A percentile compares a stretch with the other conserved stretches of the same genome.
Conservation (phyloP, 2,113 vertebrate genomes). For the Phrynocephalus versicolor region DNA sequence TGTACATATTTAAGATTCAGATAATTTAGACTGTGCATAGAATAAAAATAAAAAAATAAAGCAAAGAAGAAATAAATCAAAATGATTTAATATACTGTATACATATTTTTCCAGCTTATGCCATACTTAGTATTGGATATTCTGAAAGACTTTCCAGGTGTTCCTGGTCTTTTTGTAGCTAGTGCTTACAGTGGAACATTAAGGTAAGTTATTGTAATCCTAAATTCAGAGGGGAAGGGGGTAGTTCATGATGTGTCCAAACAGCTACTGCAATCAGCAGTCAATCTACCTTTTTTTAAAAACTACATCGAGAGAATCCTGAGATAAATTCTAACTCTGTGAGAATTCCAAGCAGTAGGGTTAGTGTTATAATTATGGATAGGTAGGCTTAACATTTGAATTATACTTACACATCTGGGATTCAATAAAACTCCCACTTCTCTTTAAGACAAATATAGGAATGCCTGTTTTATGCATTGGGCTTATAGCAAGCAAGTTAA, state of each 20-base stretch:
- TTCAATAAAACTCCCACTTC: too few species aligned
- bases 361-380: too few species aligned
- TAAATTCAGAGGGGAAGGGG: background rate
- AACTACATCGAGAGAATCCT: too few species aligned
- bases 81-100: background rate
- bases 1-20: background rate
- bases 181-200: conserved; percentile 95
- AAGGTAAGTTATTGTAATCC: conserved; percentile 83
- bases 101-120: conserved; percentile 84
- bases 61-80: background rate
- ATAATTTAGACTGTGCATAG: background rate
- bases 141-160: conserved; percentile 83
- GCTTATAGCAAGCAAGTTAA: too few species aligned
- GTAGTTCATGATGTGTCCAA: conserved; percentile 12
- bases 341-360: too few species aligned
- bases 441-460: too few species aligned
- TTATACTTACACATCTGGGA: too few species aligned
- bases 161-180: conserved; percentile 95
- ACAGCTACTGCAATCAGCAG: background rate
- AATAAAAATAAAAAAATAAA: background rate
- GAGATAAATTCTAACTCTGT: too few species aligned
- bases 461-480: too few species aligned
- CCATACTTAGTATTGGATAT: conserved; percentile 96
- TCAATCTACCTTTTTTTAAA: background rate
- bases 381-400: too few species aligned